Evolutionary conservation across 2,797 vertebrate genomes (phyloP).

Genomic region (Silurus aristotelis): DNA sequence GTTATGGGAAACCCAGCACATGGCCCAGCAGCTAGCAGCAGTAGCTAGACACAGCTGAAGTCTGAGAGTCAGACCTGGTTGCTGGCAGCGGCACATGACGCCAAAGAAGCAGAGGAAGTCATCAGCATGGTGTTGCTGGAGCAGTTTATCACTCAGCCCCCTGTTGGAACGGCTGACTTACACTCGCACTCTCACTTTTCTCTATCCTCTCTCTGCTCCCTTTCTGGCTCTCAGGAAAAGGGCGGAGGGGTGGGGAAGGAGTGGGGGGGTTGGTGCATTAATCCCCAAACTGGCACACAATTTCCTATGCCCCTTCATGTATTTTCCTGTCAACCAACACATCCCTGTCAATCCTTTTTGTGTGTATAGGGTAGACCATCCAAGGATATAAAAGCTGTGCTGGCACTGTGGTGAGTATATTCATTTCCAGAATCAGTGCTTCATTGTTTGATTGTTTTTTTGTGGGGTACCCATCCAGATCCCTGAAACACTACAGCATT

Average conservation of each 20-base stretch:
- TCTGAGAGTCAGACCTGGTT: background rate
- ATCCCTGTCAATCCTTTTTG: background rate
- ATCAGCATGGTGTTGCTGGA: conserved; percentile 8
- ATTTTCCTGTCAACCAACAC: background rate
- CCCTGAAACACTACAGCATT: background rate
- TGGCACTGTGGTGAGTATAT: background rate
- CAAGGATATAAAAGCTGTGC: background rate
- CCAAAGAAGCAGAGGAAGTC: conserved; percentile 1
- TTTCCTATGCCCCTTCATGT: background rate
- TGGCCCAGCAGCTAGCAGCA: conserved; percentile 14
- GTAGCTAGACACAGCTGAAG: background rate
- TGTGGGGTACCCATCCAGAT: background rate
- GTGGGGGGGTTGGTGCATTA: background rate
- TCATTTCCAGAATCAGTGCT: background rate
- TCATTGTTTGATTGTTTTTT: background rate
- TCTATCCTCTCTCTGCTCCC: background rate
- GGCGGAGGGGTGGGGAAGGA: no score
- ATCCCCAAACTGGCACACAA: background rate
- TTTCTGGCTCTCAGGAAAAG: background rate
- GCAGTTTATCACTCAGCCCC: conserved; percentile 3
- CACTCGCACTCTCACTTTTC: background rate
- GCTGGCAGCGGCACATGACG: conserved; percentile 2
- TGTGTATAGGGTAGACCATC: background rate
- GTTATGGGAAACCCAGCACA: background rate
- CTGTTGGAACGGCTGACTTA: conserved; percentile 8